Conservation (phyloP, 1,140 invertebrate genomes). For the Zaprionus tsacasi region DNA sequence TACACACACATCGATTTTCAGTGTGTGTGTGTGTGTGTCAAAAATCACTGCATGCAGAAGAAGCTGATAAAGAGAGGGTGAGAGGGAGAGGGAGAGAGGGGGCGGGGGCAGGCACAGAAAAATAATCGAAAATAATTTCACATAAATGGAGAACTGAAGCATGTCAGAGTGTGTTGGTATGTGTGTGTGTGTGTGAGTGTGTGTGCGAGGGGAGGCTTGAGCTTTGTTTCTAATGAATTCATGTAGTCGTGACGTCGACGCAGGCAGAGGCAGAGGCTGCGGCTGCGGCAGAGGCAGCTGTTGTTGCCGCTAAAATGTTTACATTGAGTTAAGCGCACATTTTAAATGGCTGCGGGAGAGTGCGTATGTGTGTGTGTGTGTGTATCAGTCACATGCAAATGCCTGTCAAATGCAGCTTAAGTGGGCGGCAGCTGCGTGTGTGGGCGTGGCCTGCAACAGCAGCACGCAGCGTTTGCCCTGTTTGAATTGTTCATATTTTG, state of each 20-base stretch:
- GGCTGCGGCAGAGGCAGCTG: background rate
- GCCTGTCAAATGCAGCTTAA: constrained; percentile 45
- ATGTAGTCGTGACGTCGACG: constrained; percentile 24
- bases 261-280: constrained; percentile 13
- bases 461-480: constrained; percentile 26
- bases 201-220: constrained; percentile 16
- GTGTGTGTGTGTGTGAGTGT: constrained; percentile 15
- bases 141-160: constrained; percentile 42
- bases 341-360: constrained; percentile 10
- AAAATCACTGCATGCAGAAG: constrained; percentile 40
- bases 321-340: constrained; percentile 54
- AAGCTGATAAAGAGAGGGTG: background rate
- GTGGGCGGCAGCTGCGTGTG: constrained; percentile 2
- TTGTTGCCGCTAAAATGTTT: constrained; percentile 50
- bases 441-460: constrained; percentile 17
- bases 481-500: constrained; percentile 65
- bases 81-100: too few species aligned
- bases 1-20: constrained; percentile 39
- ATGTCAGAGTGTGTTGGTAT: background rate
- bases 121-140: constrained; percentile 57
- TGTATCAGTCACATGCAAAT: constrained; percentile 32
- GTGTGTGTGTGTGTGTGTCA: too few species aligned
- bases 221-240: constrained; percentile 46
- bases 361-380: constrained; percentile 25
- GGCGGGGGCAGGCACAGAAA: background rate